Base-by-base conservation (phyloP, 2,888 invertebrate genomes). In the Drosophila kambysellisi region DNA sequence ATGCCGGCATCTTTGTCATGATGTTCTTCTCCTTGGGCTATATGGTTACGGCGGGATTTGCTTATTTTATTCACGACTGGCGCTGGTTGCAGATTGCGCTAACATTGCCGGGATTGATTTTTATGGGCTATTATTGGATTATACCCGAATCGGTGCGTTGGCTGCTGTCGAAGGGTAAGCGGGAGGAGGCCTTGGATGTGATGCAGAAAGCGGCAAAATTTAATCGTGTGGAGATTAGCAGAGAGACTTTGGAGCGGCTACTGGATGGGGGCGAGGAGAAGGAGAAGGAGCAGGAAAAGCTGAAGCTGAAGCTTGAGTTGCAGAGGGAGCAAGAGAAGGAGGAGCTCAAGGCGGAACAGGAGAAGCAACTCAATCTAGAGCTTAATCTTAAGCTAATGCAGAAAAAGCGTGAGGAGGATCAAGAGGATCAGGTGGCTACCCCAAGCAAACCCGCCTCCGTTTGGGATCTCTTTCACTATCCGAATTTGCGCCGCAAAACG, bases 141-240 rank as follows among this genome's bases (percentile, higher is more conserved):
- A 95, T 96, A 83, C 96, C 96, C 0, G 96, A 96, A 92, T 96
- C 96, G 0, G 95, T 95, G 9, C 94, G 96, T 57, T 96, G 96
- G 96, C 92, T 96, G 70, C 89, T 96, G 60, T 94, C 95, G 0
- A 95, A 95, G 85, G 95, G 95, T 43, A 94, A 95, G 37, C 93
- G 94, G 20, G 94, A 94, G 35, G 95, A 95, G 89, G 96, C 96
- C 0, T 95, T 95, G 75, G 92, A 92, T 51, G 93, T 95, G 30
- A 94, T 96, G 43, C 94, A 95, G 76, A 94, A 93, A 68, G 96
- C 95, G 2, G 96, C 96, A 0, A 94, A 94, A 74, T 95, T 95
- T 84, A 96, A 96, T 89, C 95, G 95, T 59, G 94, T 95, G 0
- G 92, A 93, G 17, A 93, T 96, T 62, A 92, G 94, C 0, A 93